Base-by-base conservation (phyloP, 2,888 invertebrate species). In the Morpho achilles region DNA sequence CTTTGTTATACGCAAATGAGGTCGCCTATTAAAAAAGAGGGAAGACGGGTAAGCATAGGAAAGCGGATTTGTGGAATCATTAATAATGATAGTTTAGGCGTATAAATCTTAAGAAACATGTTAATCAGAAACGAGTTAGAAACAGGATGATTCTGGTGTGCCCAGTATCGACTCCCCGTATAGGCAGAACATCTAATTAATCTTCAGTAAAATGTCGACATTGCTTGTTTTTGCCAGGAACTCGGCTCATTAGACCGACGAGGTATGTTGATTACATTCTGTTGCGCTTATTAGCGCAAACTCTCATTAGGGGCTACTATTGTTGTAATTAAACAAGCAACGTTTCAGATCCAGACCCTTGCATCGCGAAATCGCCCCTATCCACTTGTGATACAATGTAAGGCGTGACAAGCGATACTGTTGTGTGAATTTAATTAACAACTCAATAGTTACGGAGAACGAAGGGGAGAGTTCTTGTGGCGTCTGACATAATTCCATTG, bases 201-300 rank as follows among this genome's bases (percentile, higher is more conserved):
- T 87, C 87, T 84, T 78, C 79, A 85, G 86, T 83, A 84, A 86
- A 88, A 88, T 83, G 87, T 84, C 80, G 83, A 86, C 80, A 79
- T 75, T 69, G 81, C 79, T 79, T 80, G 87, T 89, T 89, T 89
- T 89, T 88, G 84, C 85, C 77, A 82, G 83, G 84, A 88, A 87
- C 88, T 84, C 80, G 78, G 82, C 86, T 90, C 89, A 89, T 89
- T 90, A 90, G 88, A 85, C 80, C 83, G 83, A 76, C 86, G 83
- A 85, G 82, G 89, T 84, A 89, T 84, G 89, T 89, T 89, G 88
- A 89, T 89, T 89, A 89, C 88, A 88, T 88, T 90, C 85, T 88
- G 86, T 82, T 84, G 87, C 81, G 84, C 88, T 89, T 90, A 89
- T 89, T 89, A 90, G 84, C 84, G 86, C 87, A 87, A 87, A 87